A percentile compares a stretch with the other conserved stretches of the same genome.
Evolutionary conservation across 2,113 vertebrate genomes (phyloP).

Genomic region (Opisthocomus hoazin): DNA sequence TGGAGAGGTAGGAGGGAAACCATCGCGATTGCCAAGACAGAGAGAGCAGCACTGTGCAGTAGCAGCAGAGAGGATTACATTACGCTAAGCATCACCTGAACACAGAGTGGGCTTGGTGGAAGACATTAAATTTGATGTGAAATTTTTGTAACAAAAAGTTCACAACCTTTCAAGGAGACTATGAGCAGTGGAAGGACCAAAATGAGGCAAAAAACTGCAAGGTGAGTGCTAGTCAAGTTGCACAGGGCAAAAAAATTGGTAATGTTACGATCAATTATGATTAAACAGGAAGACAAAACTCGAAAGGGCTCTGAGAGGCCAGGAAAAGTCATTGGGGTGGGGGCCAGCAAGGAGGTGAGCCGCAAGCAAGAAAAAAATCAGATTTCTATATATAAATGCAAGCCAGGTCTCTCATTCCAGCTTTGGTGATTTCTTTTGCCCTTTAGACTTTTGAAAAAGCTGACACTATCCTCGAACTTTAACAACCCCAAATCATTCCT

Average conservation of each 20-base stretch:
- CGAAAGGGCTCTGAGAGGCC: not conserved
- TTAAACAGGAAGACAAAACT: not conserved
- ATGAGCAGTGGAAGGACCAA: not conserved
- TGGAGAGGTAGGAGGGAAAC: not conserved
- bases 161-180: not conserved
- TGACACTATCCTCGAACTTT: not conserved
- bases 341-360: not conserved
- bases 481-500: not conserved
- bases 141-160: not conserved
- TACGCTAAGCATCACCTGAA: not conserved
- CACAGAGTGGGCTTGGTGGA: not conserved
- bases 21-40: rapidly evolving
- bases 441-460: not conserved
- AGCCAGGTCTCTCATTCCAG: not conserved
- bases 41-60: not conserved
- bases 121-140: not conserved
- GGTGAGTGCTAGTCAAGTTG: not conserved
- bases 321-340: not conserved
- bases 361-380: not conserved
- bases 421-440: not conserved
- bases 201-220: not conserved
- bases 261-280: not conserved
- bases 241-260: not conserved
- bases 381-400: not conserved
- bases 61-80: not conserved